phyloP scores from a whole-genome alignment of 2,797 vertebrate genomes.

The Channallabes apus region DNA sequence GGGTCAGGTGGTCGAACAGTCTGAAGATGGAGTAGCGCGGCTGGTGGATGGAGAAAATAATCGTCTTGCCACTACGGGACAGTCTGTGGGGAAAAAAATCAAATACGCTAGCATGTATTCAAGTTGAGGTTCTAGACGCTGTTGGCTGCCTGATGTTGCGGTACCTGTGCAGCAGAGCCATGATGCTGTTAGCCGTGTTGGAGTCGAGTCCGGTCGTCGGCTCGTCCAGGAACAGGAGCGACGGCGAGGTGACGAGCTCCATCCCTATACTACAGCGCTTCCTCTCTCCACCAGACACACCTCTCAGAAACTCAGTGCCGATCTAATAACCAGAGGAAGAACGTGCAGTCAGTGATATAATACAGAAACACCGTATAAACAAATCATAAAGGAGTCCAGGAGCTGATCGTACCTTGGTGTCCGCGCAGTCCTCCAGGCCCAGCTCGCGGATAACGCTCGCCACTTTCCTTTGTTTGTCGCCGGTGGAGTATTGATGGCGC shows the following conservation, averaged over 20 bases:
- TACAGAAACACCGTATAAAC: no score
- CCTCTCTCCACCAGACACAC: constrained; percentile 77
- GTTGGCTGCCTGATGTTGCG: not conserved
- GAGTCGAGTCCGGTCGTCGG: constrained; percentile 78
- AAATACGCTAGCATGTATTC: not conserved
- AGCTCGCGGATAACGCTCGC: constrained; percentile 69
- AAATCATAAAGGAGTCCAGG: no score
- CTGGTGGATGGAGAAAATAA: constrained; percentile 82
- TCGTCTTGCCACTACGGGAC: constrained; percentile 73
- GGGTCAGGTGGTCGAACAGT: constrained; percentile 70
- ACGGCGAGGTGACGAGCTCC: constrained; percentile 76
- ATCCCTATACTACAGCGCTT: constrained; percentile 79
- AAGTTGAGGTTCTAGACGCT: not conserved
- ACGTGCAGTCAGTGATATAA: not conserved
- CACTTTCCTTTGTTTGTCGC: constrained; percentile 68
- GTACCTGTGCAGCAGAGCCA: constrained; percentile 47
- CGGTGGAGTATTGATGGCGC: constrained; percentile 54
- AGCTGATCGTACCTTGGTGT: constrained; percentile 68
- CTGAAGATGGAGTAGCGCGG: constrained; percentile 80
- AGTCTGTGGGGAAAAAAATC: constrained; percentile 58
- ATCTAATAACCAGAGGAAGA: constrained; percentile 60
- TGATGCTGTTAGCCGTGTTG: constrained; percentile 52
- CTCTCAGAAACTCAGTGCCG: constrained; percentile 77
- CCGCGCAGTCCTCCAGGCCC: constrained; percentile 71
- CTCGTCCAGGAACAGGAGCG: constrained; percentile 78